phyloP scores from a whole-genome alignment of 2,888 invertebrate genomes.

The Watsonalla binaria region DNA sequence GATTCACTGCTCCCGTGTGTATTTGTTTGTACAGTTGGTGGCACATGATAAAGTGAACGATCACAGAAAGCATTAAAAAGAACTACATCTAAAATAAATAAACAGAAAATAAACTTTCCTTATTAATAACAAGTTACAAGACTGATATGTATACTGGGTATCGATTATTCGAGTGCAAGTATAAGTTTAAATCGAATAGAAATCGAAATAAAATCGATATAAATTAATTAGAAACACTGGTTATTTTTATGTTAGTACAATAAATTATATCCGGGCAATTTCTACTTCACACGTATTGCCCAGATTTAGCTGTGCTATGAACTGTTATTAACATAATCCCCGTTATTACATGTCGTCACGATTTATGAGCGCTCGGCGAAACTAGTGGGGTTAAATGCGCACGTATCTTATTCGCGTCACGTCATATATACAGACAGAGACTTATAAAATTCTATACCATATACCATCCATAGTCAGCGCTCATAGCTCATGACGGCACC shows the following conservation, averaged over 20 bases:
- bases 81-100: constrained; percentile 46
- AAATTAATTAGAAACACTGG: constrained; percentile 21
- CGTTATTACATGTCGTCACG: too few relatives aligned
- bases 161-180: constrained; percentile 35
- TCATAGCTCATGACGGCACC: too few relatives aligned
- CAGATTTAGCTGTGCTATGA: too few relatives aligned
- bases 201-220: constrained; percentile 17
- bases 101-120: constrained; percentile 35
- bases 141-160: constrained; percentile 45
- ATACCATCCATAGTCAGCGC: too few relatives aligned
- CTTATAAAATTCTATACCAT: too few relatives aligned
- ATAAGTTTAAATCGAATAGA: constrained; percentile 16
- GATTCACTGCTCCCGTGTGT: too few relatives aligned
- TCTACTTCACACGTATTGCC: too few relatives aligned
- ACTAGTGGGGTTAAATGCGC: too few relatives aligned
- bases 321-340: too few relatives aligned
- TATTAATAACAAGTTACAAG: constrained; percentile 31
- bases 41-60: constrained; percentile 34
- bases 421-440: too few relatives aligned
- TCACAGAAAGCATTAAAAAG: constrained; percentile 43
- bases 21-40: constrained; percentile 12
- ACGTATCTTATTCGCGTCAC: too few relatives aligned
- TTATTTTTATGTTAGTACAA: background rate
- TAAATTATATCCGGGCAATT: background rate
- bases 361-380: too few relatives aligned